These are phyloP conservation scores for Chrysina gloriosa DNA, from an alignment of 2,888 invertebrate genomes.

Conservation along the genomic window DNA sequence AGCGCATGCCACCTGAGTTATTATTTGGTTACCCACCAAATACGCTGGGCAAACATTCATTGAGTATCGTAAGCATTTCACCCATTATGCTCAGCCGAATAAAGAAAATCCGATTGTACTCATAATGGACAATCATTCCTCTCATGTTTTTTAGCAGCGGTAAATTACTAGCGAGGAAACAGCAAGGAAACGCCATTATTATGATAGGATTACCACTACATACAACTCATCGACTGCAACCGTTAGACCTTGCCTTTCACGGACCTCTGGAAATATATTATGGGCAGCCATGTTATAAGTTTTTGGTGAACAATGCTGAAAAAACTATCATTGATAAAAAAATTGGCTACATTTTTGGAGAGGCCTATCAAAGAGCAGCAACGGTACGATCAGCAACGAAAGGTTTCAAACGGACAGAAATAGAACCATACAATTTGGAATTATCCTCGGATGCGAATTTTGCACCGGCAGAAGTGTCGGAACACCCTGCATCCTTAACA, in stretches of 20 bases:
- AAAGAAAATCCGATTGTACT: no score
- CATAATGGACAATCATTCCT: no score
- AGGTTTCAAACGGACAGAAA: slow-evolving; percentile 1
- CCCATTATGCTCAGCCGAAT: no score
- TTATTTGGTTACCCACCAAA: no score
- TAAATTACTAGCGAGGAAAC: no score
- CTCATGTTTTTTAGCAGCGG: no score
- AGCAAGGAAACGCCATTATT: not conserved
- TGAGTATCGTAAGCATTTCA: no score
- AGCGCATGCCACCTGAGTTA: no score
- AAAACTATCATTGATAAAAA: not conserved
- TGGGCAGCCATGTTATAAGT: slow-evolving; percentile 7
- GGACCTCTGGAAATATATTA: slow-evolving; percentile 2
- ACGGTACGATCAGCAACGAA: not conserved
- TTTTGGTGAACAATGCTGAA: slow-evolving; percentile 7
- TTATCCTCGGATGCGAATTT: not conserved
- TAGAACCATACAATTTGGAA: not conserved
- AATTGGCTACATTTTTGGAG: not conserved
- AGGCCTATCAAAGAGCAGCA: not conserved
- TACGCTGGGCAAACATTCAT: no score
- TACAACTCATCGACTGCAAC: slow-evolving; percentile 11
- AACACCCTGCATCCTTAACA: no score
- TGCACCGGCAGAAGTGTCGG: no score
- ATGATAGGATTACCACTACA: slow-evolving; percentile 14
- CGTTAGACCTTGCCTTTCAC: slow-evolving; percentile 10